Percentiles rank a stretch among this genome's conserved stretches.
Conservation (phyloP, 1,140 invertebrate species). For the Drosophila neocordata region DNA sequence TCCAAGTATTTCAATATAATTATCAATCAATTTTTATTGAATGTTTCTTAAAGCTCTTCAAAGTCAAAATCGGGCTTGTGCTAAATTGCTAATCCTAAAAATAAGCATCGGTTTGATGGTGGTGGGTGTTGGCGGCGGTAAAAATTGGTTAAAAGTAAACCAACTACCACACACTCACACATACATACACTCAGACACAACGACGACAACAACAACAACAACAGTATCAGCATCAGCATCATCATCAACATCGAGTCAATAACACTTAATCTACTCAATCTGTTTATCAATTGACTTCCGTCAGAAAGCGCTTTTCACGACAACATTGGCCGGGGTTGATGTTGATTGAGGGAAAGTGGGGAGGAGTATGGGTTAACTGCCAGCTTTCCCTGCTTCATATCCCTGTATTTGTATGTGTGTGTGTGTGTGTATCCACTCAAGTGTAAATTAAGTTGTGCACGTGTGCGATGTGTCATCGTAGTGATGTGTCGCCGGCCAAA, state of each 20-base stretch:
- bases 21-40: conserved; percentile 7
- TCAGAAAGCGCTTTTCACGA: conserved; percentile 68
- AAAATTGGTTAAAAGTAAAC: conserved; percentile 16
- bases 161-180: conserved; percentile 6
- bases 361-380: background rate
- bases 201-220: conserved; percentile 15
- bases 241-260: conserved; percentile 56
- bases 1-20: background rate
- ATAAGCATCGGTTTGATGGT: conserved; percentile 24
- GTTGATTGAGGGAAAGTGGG: conserved; percentile 44
- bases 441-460: conserved; percentile 56
- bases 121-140: background rate
- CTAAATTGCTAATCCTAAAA: conserved; percentile 57
- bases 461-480: conserved; percentile 4
- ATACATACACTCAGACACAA: conserved; percentile 9
- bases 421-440: conserved; percentile 38
- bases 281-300: conserved; percentile 75
- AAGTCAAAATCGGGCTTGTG: conserved; percentile 43
- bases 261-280: conserved; percentile 75
- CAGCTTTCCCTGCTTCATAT: background rate
- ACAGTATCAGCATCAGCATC: conserved; percentile 12
- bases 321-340: conserved; percentile 51
- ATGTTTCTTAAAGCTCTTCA: background rate
- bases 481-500: conserved; percentile 16
- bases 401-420: background rate